Conservation (phyloP, 2,888 invertebrate species). For the Sesia apiformis region DNA sequence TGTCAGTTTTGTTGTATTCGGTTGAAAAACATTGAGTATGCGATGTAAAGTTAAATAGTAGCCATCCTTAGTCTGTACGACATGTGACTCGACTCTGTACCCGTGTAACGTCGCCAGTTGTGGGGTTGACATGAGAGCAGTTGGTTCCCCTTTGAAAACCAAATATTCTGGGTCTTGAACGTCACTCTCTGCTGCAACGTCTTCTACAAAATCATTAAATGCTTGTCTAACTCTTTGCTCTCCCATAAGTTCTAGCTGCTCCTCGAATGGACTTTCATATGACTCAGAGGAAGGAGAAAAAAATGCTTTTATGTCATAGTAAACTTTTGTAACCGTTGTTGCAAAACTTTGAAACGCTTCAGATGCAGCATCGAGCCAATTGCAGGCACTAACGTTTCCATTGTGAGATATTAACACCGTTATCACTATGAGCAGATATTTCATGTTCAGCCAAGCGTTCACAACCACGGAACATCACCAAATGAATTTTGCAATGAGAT, state of each 20-base stretch:
- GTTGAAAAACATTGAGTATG: constrained; percentile 14
- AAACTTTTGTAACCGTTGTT: too few relatives aligned
- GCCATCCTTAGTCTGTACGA: constrained; percentile 40
- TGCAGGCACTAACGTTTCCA: too few relatives aligned
- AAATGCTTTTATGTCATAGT: too few relatives aligned
- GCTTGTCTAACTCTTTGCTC: constrained; percentile 12
- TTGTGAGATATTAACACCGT: too few relatives aligned
- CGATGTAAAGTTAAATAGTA: constrained; percentile 46
- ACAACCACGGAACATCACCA: too few relatives aligned
- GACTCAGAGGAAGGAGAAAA: constrained; percentile 12
- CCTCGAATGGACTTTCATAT: too few relatives aligned
- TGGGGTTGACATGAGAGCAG: constrained; percentile 32
- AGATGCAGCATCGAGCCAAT: too few relatives aligned
- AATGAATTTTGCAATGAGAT: too few relatives aligned
- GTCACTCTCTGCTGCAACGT: constrained; percentile 13
- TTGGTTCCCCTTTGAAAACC: constrained; percentile 23
- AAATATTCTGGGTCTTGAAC: constrained; percentile 15
- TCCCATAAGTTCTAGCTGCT: too few relatives aligned
- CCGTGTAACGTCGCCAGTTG: constrained; percentile 40
- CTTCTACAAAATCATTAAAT: constrained; percentile 22
- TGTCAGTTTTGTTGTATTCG: not conserved
- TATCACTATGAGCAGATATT: too few relatives aligned
- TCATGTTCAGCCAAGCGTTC: too few relatives aligned
- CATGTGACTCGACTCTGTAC: constrained; percentile 37
- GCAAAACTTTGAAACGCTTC: too few relatives aligned